These are phyloP conservation scores for Cetonia aurata DNA, from an alignment of 2,888 invertebrate genomes.

Conservation along the genomic window DNA sequence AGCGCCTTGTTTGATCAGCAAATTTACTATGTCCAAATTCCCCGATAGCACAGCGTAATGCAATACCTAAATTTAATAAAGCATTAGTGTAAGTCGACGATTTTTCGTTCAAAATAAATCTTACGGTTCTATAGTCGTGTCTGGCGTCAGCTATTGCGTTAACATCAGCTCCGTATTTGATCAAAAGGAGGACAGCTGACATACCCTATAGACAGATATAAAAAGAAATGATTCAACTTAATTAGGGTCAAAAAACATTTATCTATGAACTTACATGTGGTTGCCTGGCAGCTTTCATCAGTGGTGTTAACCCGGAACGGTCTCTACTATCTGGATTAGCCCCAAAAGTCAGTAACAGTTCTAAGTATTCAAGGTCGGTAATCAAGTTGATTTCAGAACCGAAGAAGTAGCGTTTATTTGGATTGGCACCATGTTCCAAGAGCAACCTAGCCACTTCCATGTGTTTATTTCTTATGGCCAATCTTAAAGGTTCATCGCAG, in stretches of 20 bases:
- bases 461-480: constrained; percentile 90
- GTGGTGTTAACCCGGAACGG: constrained; percentile 87
- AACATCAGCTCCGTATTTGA: constrained; percentile 87
- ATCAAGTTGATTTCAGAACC: constrained; percentile 92
- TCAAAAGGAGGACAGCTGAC: constrained; percentile 79
- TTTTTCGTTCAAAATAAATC: constrained; percentile 35
- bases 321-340: constrained; percentile 91
- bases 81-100: too few species aligned
- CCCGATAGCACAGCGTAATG: constrained; percentile 90
- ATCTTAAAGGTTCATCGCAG: constrained; percentile 89
- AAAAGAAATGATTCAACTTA: too few species aligned
- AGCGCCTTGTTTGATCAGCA: constrained; percentile 87
- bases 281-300: constrained; percentile 91
- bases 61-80: constrained; percentile 70
- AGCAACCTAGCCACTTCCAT: constrained; percentile 79
- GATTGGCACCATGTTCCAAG: constrained; percentile 87
- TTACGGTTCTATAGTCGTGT: constrained; percentile 85
- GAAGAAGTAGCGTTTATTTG: constrained; percentile 91
- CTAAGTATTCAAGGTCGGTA: constrained; percentile 84
- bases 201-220: too few species aligned
- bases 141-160: constrained; percentile 89
- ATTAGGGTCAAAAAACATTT: too few species aligned
- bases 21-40: constrained; percentile 79
- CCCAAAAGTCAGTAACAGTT: constrained; percentile 85
- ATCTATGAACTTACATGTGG: constrained; percentile 70